Base-by-base conservation (phyloP, 2,797 vertebrate genomes). In the Enteromius viviparus region DNA sequence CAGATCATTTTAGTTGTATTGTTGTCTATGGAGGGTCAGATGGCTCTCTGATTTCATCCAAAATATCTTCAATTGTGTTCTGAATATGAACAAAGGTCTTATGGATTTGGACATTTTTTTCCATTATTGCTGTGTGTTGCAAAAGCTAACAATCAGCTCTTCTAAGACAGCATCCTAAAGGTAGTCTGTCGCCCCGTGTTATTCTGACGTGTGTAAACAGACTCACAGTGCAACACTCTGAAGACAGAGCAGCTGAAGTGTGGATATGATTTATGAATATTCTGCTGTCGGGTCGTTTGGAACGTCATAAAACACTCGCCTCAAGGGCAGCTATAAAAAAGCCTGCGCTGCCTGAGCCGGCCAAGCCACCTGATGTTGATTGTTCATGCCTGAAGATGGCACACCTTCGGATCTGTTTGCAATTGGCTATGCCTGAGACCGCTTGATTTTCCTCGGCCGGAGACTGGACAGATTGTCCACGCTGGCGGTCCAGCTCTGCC, bases 381-480 rank as follows among this genome's bases (percentile, higher is more conserved):
- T 76, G 79, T 77, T 88, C 53, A 85, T 85, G 86, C 51, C 86
- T 85, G 81, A n/a, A n/a, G n/a, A 64, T 83, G 58, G 58, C 69
- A 70, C 68, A 79, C 78, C 75, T 70, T 40, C 69, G 29, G 62
- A 89, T 87, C 85, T 89, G 87, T 78, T 85, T 81, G 84, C 45
- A 79, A 72, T 87, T 87, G 84, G 65, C 70, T 49, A 51, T 84
- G 78, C 82, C 85, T 86, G 60, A 69, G 78, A n/a, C 45, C 1
- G 7, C 37, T 45, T 81, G 78, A 65, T 82, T 83, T 60, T 77
- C 14, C 55, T 42, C 70, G 32, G 65, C 65, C 68, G 78, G 78
- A 71, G 55, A 29, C 51, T 51, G 62, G 83, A 76, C 80, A 70
- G 86, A 84, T 83, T 81, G 82, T 82, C 75, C 84, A 85, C 40